A percentile compares a stretch with the other conserved stretches of the same genome.
Evolutionary conservation across 2,797 vertebrate genomes (phyloP).

Genomic region (Cossypha polioptera): DNA sequence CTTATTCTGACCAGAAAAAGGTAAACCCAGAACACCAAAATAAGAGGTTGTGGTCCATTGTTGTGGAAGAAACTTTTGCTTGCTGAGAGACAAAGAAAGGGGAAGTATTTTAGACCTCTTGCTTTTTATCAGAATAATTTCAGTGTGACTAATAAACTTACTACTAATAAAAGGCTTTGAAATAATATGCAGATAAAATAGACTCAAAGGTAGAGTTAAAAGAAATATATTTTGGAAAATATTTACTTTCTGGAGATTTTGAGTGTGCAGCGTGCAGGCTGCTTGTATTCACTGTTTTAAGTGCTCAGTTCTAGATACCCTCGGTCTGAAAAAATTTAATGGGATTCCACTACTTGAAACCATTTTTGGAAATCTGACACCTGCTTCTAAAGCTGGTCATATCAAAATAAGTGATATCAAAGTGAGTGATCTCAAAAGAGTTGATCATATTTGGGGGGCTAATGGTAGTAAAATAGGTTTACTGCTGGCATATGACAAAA

Average conservation of each 20-base stretch:
- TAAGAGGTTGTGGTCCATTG: neutral
- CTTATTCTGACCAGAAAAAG: neutral
- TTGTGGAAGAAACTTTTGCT: neutral
- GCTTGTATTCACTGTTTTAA: neutral
- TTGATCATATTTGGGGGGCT: rapidly evolving
- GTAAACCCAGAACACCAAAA: neutral
- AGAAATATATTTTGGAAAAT: neutral
- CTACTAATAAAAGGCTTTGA: neutral
- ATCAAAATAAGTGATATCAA: neutral
- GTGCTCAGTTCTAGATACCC: neutral
- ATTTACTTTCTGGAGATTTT: neutral
- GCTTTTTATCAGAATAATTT: neutral
- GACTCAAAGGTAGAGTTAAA: neutral
- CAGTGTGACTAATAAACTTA: neutral
- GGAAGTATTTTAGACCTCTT: neutral
- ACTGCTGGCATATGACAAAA: neutral
- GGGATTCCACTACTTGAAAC: neutral
- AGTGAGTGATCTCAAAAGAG: neutral
- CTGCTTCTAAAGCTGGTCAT: neutral
- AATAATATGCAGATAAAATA: neutral
- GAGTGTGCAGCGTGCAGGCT: rapidly evolving
- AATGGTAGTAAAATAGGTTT: neutral
- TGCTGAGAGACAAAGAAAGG: neutral
- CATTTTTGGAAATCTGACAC: neutral
- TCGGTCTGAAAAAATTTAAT: neutral